A percentile compares a stretch with the other conserved stretches of the same genome.
phyloP scores from a whole-genome alignment of 2,888 invertebrate genomes.

The Orthosia incerta region DNA sequence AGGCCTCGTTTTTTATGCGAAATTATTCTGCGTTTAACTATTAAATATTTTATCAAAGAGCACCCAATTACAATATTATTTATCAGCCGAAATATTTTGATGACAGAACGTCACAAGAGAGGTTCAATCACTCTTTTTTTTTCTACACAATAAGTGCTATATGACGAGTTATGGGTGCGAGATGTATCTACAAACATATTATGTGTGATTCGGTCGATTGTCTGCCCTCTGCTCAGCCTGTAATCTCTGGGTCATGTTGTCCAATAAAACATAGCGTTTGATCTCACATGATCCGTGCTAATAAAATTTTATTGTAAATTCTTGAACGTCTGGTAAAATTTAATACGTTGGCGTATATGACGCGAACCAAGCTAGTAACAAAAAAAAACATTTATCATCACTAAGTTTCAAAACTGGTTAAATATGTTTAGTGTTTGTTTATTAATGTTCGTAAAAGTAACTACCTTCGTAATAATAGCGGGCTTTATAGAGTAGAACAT shows the following conservation, averaged over 20 bases:
- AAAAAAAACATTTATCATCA: not conserved
- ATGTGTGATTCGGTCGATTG: constrained; percentile 27
- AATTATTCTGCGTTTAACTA: not conserved
- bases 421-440: not conserved
- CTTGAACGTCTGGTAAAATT: constrained; percentile 12
- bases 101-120: not conserved
- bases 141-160: not conserved
- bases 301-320: constrained; percentile 23
- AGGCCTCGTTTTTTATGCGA: constrained; percentile 1
- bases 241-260: constrained; percentile 18
- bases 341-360: not conserved
- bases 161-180: not conserved
- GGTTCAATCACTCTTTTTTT: constrained; percentile 5
- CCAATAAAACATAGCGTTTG: constrained; percentile 31
- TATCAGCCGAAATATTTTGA: constrained; percentile 1
- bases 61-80: constrained; percentile 16
- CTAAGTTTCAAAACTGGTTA: not conserved
- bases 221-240: constrained; percentile 47
- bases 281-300: constrained; percentile 34
- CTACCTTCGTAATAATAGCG: too few relatives aligned
- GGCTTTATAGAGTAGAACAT: not conserved
- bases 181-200: not conserved
- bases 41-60: constrained; percentile 12
- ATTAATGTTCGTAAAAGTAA: too few relatives aligned
- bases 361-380: not conserved